phyloP scores from a whole-genome alignment of 2,797 vertebrate species.

The Diceros bicornis region DNA sequence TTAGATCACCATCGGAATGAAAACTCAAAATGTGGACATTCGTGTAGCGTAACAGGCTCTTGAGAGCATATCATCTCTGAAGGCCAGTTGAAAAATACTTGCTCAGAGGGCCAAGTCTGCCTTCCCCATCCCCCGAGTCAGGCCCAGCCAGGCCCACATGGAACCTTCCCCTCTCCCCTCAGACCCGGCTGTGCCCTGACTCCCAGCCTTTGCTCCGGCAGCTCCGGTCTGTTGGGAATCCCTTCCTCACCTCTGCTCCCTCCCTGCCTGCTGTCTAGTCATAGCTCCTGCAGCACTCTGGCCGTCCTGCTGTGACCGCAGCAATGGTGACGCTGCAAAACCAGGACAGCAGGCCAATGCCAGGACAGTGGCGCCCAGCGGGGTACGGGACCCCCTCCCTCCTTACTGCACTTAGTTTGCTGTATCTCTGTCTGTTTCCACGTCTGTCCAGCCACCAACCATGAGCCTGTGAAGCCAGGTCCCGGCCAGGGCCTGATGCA shows the following conservation, averaged over 20 bases:
- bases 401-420: rapidly evolving
- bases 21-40: not conserved
- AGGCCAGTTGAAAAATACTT: rapidly evolving
- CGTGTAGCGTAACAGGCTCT: rapidly evolving
- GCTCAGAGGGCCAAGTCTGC: not conserved
- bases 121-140: rapidly evolving
- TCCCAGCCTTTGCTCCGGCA: not conserved
- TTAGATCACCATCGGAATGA: rapidly evolving
- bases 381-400: not conserved
- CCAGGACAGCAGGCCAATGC: not conserved
- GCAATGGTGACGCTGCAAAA: rapidly evolving
- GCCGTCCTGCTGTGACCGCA: rapidly evolving
- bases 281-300: rapidly evolving
- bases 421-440: rapidly evolving
- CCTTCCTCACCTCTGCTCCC: rapidly evolving
- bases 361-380: not conserved
- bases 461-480: rapidly evolving
- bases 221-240: rapidly evolving
- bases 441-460: rapidly evolving
- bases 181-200: not conserved
- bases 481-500: rapidly evolving
- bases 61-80: rapidly evolving
- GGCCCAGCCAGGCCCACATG: not conserved
- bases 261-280: rapidly evolving
- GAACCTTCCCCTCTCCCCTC: not conserved